Evolutionary conservation across 37 sponge, comb jelly and placozoan genomes (phyloP).

Genomic region (Aplysina aerophoba): DNA sequence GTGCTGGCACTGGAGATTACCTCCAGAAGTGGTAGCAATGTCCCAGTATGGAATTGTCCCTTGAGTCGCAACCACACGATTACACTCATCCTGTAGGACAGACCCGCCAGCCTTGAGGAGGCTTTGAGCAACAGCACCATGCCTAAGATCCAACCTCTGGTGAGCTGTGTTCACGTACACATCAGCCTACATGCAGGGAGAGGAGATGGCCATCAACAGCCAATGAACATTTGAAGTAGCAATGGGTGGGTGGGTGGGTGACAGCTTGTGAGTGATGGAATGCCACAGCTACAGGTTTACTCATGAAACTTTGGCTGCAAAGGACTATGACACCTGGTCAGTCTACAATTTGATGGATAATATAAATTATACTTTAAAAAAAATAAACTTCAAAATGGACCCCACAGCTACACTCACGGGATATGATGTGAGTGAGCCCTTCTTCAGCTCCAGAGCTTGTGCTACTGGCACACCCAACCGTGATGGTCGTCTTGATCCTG

Average conservation of each 20-base stretch:
- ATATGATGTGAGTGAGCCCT: no score
- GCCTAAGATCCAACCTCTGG: slow-evolving; percentile 35
- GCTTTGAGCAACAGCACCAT: slow-evolving; percentile 46
- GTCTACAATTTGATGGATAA: no score
- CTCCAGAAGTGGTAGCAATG: slow-evolving; percentile 56
- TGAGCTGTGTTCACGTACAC: slow-evolving; percentile 70
- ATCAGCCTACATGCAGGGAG: slow-evolving; percentile 54
- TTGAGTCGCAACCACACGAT: slow-evolving; percentile 13
- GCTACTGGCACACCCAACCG: no score
- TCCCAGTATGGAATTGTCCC: slow-evolving; percentile 37
- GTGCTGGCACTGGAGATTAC: slow-evolving; percentile 42
- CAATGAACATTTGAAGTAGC: neutral
- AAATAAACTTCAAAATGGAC: no score
- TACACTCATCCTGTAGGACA: slow-evolving; percentile 58
- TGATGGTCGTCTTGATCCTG: no score
- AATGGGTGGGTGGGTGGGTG: neutral
- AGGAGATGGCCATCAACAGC: neutral
- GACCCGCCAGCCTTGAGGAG: slow-evolving; percentile 61
- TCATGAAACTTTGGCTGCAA: no score
- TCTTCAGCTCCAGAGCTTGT: no score
- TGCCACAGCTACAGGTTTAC: no score
- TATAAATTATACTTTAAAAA: no score
- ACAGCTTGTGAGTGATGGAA: no score
- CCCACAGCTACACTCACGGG: no score
- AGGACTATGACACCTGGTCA: no score